Base-by-base conservation (phyloP, 30 jellyfish, hydroid and myxozoan species). In the Aurelia aurita region DNA sequence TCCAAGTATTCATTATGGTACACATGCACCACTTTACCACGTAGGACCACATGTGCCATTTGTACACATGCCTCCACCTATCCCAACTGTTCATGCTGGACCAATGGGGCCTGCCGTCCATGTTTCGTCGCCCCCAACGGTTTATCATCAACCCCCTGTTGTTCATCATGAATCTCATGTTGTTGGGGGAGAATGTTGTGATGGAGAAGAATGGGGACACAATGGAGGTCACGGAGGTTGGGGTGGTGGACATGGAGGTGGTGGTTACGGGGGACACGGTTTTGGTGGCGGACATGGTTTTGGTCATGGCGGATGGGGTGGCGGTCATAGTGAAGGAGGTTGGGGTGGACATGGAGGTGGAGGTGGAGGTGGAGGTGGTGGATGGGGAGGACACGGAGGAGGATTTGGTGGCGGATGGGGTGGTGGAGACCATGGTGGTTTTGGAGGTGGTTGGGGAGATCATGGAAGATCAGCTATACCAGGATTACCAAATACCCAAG, bases 81-180 rank as follows among this genome's bases (percentile, higher is more conserved):
- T 91, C 28, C 87, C 90, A 70, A 91, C 98, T 3, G 98, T 91
- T 54, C 98, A 91, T 66, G 98, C 98, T 25, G 98, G 98, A 5
- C 98, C 98, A 35, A 91, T 91, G 98, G 98, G 98, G 28, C 98
- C 98, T 60, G 94, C 98, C 22, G 98, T 91, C 43, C 98, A 91
- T 79, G 98, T 91, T 57, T 85, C 98, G 22, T 91, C 98, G 1
- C 98, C 98, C 15, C 98, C 98, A 70, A 91, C 98, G 6, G 98
- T 91, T 7, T 91, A 91, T 47, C 98, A 91, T 78, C 98, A 91
- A 53, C 98, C 98, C 11, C 98, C 98, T 25, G 92, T 91, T 49
- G 98, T 91, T 15, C 90, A 72, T 39, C 98, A 91, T 64, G 97
- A 91, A 49, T 95, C 98, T 67, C 98, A 91, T 64, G 74, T 91